Evolutionary conservation across 2,113 vertebrate species (phyloP).

Genomic region (Camelus dromedarius): DNA sequence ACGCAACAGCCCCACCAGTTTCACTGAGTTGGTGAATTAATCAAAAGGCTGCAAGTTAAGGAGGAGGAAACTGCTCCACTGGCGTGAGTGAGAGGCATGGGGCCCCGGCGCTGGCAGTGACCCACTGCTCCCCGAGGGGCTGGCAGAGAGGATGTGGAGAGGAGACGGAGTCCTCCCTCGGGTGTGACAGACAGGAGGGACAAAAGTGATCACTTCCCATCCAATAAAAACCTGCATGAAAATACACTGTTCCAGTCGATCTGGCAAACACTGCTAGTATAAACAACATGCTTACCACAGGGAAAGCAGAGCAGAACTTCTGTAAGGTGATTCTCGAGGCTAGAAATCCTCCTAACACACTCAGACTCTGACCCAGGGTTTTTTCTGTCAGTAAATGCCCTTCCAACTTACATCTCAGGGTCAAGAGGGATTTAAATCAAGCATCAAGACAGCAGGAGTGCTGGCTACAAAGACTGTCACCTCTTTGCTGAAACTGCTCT

Average conservation of each 20-base stretch:
- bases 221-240: conserved; percentile 56
- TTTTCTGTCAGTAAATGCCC: background rate
- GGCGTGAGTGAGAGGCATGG: conserved; percentile 59
- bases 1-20: conserved; percentile 11
- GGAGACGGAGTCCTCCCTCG: conserved; percentile 91
- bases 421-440: fast-evolving
- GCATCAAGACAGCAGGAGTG: fast-evolving
- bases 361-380: background rate
- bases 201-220: conserved; percentile 76
- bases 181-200: conserved; percentile 86
- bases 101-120: conserved; percentile 75
- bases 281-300: fast-evolving
- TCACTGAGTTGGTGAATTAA: conserved; percentile 72
- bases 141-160: conserved; percentile 90
- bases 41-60: background rate
- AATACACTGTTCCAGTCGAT: fast-evolving
- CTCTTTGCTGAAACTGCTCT: fast-evolving
- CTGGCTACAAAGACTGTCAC: background rate
- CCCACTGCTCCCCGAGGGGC: conserved; percentile 92
- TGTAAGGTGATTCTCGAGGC: background rate
- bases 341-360: background rate
- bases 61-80: conserved; percentile 44
- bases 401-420: background rate
- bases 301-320: background rate
- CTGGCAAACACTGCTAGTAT: background rate